These are phyloP conservation scores for Aphelinus certus DNA, from an alignment of 1,140 invertebrate species.

Conservation along the genomic window DNA sequence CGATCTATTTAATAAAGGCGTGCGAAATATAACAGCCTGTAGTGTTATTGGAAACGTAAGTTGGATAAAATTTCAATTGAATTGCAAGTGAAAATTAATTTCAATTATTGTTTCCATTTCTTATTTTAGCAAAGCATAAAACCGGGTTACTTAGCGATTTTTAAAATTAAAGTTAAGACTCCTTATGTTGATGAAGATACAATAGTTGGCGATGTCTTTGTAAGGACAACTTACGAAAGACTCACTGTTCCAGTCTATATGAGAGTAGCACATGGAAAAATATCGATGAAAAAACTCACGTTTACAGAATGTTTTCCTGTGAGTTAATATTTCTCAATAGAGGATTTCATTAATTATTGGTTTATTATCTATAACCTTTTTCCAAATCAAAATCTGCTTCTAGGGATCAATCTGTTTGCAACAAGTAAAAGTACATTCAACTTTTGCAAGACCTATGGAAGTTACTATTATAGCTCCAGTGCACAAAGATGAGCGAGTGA, in stretches of 20 bases:
- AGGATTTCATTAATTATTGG: background rate
- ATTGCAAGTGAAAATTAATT: slow-evolving; percentile 6
- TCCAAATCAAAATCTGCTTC: slow-evolving; percentile 45
- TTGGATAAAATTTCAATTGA: background rate
- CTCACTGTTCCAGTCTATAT: slow-evolving; percentile 72
- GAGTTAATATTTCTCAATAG: slow-evolving; percentile 57
- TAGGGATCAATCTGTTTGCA: slow-evolving; percentile 82
- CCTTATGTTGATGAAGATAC: slow-evolving; percentile 74
- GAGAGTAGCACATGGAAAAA: slow-evolving; percentile 70
- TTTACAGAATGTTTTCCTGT: slow-evolving; percentile 88
- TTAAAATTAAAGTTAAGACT: slow-evolving; percentile 77
- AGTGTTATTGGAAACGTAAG: slow-evolving; percentile 60
- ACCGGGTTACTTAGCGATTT: slow-evolving; percentile 77
- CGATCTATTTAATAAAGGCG: slow-evolving; percentile 57
- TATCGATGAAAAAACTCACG: slow-evolving; percentile 72
- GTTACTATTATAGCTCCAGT: slow-evolving; percentile 66
- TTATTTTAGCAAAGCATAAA: slow-evolving; percentile 66
- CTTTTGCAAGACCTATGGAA: slow-evolving; percentile 77
- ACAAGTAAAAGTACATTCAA: slow-evolving; percentile 77
- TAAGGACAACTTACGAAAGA: slow-evolving; percentile 80
- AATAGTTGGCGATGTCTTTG: slow-evolving; percentile 75
- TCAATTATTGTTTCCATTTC: slow-evolving; percentile 8
- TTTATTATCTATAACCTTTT: slow-evolving; percentile 15
- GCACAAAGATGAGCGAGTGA: slow-evolving; percentile 66
- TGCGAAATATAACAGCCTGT: slow-evolving; percentile 60